A percentile compares a stretch with the other conserved stretches of the same genome.
phyloP scores from a whole-genome alignment of 2,113 vertebrate species.

The Athene cunicularia region DNA sequence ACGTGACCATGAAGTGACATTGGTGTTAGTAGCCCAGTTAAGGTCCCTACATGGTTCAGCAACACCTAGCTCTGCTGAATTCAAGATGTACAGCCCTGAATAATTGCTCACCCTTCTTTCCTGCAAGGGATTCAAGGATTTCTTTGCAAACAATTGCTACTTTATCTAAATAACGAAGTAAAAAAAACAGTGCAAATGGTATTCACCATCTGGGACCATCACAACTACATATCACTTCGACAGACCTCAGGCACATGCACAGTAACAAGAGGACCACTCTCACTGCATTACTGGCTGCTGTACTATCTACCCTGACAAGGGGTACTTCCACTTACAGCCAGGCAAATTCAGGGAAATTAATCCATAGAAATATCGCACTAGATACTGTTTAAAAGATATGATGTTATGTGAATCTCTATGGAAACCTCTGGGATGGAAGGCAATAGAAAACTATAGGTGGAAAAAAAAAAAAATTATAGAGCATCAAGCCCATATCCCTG shows the following conservation, averaged over 20 bases:
- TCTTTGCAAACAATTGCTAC: not conserved
- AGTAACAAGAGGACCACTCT: not conserved
- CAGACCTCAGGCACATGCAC: not conserved
- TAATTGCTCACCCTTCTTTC: not conserved
- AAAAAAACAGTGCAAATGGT: not conserved
- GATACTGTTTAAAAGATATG: not conserved
- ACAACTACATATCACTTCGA: not conserved
- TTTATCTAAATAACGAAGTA: not conserved
- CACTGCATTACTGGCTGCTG: not conserved
- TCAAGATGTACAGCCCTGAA: not conserved
- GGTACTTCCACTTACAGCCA: not conserved
- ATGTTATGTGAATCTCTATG: not conserved
- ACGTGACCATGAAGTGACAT: accelerated
- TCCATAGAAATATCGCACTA: not conserved
- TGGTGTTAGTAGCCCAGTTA: not conserved
- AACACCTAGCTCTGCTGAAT: not conserved
- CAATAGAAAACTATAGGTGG: not conserved
- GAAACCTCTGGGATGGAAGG: not conserved
- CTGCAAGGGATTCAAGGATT: not conserved
- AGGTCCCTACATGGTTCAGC: accelerated
- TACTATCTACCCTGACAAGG: not conserved
- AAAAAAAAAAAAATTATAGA: not conserved
- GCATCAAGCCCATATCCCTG: not conserved
- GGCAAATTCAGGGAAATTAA: not conserved
- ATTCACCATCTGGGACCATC: not conserved